phyloP scores from a whole-genome alignment of 1,140 invertebrate genomes.

The Aphaenogaster ashmeadi region DNA sequence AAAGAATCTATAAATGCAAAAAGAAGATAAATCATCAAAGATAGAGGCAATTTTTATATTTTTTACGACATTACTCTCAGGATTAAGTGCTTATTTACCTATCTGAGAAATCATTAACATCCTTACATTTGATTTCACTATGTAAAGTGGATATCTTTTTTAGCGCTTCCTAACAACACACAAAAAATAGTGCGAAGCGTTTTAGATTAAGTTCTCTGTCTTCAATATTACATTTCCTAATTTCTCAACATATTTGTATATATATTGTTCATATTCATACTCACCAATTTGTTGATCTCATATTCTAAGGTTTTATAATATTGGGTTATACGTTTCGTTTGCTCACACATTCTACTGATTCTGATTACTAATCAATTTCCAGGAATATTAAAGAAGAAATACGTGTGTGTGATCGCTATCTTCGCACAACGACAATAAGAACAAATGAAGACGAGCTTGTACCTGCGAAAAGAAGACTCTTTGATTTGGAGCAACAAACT shows the following conservation, averaged over 20 bases:
- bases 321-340: not conserved
- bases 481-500: not conserved
- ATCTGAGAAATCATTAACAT: not conserved
- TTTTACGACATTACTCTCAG: not conserved
- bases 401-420: not conserved
- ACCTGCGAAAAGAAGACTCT: not conserved
- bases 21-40: not conserved
- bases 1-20: not conserved
- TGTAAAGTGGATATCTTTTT: not conserved
- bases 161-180: not conserved
- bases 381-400: not conserved
- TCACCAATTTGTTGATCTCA: not conserved
- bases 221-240: not conserved
- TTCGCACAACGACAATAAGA: not conserved
- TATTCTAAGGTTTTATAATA: not conserved
- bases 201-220: not conserved
- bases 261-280: not conserved
- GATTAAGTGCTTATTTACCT: conserved; percentile 10
- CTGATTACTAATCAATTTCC: not conserved
- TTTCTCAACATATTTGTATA: not conserved
- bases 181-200: not conserved
- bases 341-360: not conserved
- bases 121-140: not conserved
- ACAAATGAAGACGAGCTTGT: not conserved
- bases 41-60: conserved; percentile 1